A percentile compares a stretch with the other conserved stretches of the same genome.
phyloP scores from a whole-genome alignment of 1,140 invertebrate genomes.

The Radopholus similis region DNA sequence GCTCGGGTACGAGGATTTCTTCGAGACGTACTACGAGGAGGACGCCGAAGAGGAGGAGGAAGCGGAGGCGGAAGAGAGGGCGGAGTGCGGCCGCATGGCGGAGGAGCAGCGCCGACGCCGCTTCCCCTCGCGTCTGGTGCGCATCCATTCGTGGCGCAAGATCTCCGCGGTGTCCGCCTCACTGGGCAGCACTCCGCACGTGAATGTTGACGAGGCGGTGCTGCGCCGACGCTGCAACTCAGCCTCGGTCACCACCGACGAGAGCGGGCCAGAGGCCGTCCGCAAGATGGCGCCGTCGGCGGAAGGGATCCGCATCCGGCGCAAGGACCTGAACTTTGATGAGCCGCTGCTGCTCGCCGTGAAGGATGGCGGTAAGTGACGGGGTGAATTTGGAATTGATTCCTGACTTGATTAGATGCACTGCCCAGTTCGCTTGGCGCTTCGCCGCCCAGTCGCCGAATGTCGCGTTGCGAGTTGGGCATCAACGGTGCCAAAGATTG shows the following conservation, averaged over 20 bases:
- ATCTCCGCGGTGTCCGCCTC: not conserved
- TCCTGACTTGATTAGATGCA: not conserved
- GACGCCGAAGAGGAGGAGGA: not conserved
- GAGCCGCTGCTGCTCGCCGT: conserved; percentile 35
- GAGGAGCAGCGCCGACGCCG: not conserved
- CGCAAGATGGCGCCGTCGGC: too few relatives aligned
- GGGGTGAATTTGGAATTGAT: too few relatives aligned
- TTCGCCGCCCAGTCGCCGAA: not conserved
- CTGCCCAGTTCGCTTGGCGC: not conserved
- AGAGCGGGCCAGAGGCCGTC: not conserved
- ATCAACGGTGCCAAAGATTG: not conserved
- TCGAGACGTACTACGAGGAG: conserved; percentile 34
- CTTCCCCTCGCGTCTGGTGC: conserved; percentile 4
- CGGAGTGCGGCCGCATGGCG: not conserved
- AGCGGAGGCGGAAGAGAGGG: not conserved
- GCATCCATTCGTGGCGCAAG: conserved; percentile 9
- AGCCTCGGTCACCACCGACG: not conserved
- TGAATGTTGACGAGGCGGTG: too few relatives aligned
- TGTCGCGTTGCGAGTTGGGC: too few relatives aligned
- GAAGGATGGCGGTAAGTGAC: conserved; percentile 33
- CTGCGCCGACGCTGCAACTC: too few relatives aligned
- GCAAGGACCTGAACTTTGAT: conserved; percentile 44
- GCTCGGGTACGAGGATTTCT: conserved; percentile 44
- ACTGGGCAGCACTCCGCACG: too few relatives aligned
- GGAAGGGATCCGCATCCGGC: conserved; percentile 12